These are phyloP conservation scores for Miichthys miiuy DNA, from an alignment of 2,797 vertebrate species.

Conservation along the genomic window DNA sequence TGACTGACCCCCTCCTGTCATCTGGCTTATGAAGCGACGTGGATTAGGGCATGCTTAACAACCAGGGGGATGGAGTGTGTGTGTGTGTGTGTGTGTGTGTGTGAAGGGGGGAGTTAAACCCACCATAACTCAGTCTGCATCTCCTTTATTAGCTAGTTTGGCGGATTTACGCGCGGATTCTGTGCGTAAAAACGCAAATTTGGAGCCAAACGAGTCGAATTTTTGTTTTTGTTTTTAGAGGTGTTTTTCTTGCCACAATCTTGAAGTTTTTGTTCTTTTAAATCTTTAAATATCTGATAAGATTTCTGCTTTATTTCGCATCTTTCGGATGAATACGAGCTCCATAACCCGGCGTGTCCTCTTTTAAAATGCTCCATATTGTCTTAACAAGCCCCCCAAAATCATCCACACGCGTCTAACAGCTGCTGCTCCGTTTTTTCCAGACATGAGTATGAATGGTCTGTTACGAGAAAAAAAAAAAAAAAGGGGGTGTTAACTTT, in stretches of 20 bases:
- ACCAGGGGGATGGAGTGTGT: conserved; percentile 15
- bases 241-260: neutral
- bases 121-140: neutral
- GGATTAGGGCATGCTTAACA: conserved; percentile 71
- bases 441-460: conserved; percentile 57
- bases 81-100: neutral
- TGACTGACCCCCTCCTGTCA: conserved; percentile 66
- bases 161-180: conserved; percentile 34
- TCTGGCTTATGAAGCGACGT: conserved; percentile 65
- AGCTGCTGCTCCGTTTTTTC: conserved; percentile 46
- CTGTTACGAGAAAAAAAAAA: conserved; percentile 53
- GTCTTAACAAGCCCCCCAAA: conserved; percentile 14
- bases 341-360: neutral
- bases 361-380: neutral
- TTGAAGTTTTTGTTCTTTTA: neutral
- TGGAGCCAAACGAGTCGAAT: neutral
- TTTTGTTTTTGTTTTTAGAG: neutral
- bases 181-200: neutral
- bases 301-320: neutral
- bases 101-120: neutral
- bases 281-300: neutral
- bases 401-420: conserved; percentile 50
- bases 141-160: neutral
- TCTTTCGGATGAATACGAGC: neutral
- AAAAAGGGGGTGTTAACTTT: conserved; percentile 56